Conservation (phyloP, 2,888 invertebrate species). For the Anagyrus pseudococci region DNA sequence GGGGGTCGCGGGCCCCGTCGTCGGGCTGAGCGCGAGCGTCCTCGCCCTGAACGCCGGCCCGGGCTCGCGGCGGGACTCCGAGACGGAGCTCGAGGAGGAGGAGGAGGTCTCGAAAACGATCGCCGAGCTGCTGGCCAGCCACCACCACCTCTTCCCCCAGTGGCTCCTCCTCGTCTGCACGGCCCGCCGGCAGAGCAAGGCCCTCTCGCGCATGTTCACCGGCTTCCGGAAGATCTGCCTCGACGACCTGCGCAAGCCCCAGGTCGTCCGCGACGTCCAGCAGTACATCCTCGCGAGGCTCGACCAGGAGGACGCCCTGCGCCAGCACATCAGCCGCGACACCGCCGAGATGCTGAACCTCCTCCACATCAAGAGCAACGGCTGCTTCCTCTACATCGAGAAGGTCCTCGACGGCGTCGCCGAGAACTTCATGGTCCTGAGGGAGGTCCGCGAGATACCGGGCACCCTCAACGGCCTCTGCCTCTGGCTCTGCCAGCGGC, state of each 20-base stretch:
- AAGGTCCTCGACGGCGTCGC: constrained; percentile 91
- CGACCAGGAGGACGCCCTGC: constrained; percentile 86
- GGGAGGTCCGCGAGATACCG: constrained; percentile 92
- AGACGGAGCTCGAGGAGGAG: constrained; percentile 63
- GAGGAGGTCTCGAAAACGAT: constrained; percentile 69
- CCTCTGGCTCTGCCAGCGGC: constrained; percentile 91
- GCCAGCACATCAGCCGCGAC: constrained; percentile 87
- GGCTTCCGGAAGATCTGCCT: constrained; percentile 91
- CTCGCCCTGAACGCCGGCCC: constrained; percentile 32
- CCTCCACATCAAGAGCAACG: constrained; percentile 94
- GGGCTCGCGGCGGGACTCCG: constrained; percentile 39
- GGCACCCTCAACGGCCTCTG: constrained; percentile 95
- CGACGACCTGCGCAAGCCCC: constrained; percentile 87
- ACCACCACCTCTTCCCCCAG: constrained; percentile 89
- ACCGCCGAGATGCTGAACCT: constrained; percentile 96
- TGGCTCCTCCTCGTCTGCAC: constrained; percentile 93
- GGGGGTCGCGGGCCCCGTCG: constrained; percentile 32
- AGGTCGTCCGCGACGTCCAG: constrained; percentile 94
- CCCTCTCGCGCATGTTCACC: constrained; percentile 80
- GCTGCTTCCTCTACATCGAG: constrained; percentile 86
- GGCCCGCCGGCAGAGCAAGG: constrained; percentile 83
- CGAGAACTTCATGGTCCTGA: constrained; percentile 88
- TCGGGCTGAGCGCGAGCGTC: constrained; percentile 27
- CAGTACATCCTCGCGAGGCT: constrained; percentile 90
- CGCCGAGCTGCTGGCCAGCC: constrained; percentile 84